These are phyloP conservation scores for Spodoptera litura DNA, from an alignment of 1,140 invertebrate genomes.

Conservation along the genomic window DNA sequence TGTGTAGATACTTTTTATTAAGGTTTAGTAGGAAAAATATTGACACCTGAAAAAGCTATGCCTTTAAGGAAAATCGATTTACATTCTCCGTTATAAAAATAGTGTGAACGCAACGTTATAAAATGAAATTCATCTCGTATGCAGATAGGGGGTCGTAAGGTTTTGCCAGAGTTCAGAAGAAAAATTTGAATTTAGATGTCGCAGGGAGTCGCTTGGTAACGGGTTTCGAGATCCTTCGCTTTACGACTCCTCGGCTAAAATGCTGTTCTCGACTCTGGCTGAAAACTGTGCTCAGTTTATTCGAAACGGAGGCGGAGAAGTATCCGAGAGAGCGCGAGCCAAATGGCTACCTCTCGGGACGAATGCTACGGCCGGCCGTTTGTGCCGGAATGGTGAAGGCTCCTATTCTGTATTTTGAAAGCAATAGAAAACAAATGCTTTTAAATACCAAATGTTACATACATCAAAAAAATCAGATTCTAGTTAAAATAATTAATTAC, in stretches of 20 bases:
- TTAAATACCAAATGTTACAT: not conserved
- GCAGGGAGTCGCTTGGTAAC: slow-evolving; percentile 67
- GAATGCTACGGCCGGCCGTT: slow-evolving; percentile 73
- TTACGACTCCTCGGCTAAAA: slow-evolving; percentile 79
- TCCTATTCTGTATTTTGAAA: slow-evolving; percentile 66
- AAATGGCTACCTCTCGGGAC: slow-evolving; percentile 77
- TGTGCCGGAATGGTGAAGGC: slow-evolving; percentile 66
- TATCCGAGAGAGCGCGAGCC: slow-evolving; percentile 69
- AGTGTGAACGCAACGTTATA: slow-evolving; percentile 62
- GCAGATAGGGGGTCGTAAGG: slow-evolving; percentile 66
- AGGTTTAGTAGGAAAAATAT: not conserved
- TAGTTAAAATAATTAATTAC: too few species aligned
- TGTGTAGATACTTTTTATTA: not conserved
- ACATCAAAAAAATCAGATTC: not conserved
- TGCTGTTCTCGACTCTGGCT: slow-evolving; percentile 72
- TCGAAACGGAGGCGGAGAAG: slow-evolving; percentile 74
- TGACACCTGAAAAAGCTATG: slow-evolving; percentile 39
- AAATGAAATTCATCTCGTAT: slow-evolving; percentile 69
- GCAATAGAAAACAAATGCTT: slow-evolving; percentile 28
- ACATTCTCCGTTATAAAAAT: slow-evolving; percentile 54
- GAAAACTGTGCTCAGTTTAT: slow-evolving; percentile 76
- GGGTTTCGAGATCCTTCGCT: slow-evolving; percentile 71
- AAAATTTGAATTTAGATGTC: slow-evolving; percentile 82
- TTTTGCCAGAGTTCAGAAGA: slow-evolving; percentile 55
- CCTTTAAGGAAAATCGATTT: slow-evolving; percentile 52